phyloP scores from a whole-genome alignment of 2,113 vertebrate species.

The Gavialis gangeticus region DNA sequence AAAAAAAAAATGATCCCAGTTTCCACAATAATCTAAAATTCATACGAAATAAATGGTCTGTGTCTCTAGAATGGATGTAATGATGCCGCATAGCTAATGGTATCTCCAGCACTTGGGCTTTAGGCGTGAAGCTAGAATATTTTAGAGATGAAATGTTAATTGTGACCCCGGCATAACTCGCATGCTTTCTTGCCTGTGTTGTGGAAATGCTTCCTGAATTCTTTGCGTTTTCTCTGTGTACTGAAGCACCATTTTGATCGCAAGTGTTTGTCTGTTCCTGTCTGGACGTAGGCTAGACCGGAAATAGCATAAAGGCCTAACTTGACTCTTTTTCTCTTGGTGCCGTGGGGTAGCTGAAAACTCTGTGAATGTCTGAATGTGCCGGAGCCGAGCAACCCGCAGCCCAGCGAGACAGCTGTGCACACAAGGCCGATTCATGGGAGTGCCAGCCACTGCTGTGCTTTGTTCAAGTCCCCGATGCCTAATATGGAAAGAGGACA shows the following conservation, averaged over 20 bases:
- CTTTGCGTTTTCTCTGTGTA: accelerated
- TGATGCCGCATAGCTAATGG: not conserved
- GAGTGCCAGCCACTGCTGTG: not conserved
- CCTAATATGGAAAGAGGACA: not conserved
- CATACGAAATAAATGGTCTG: not conserved
- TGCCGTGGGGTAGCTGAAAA: not conserved
- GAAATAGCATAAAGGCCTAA: not conserved
- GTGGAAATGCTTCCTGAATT: not conserved
- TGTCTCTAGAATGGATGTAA: not conserved
- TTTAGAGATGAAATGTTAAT: not conserved
- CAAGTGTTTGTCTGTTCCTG: not conserved
- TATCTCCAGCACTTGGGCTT: not conserved
- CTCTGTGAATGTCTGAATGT: slow-evolving; percentile 14
- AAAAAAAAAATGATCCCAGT: not conserved
- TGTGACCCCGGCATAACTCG: not conserved
- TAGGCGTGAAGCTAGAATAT: not conserved
- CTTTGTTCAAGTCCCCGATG: not conserved
- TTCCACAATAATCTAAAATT: not conserved
- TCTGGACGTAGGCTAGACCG: not conserved
- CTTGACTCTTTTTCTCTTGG: not conserved
- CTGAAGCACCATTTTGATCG: not conserved
- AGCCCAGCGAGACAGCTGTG: slow-evolving; percentile 48
- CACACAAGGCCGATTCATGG: slow-evolving; percentile 43
- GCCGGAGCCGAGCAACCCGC: not conserved
- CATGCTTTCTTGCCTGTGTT: accelerated